Base-by-base conservation (phyloP, 2,888 invertebrate species). In the Acanthosepion esculentum region DNA sequence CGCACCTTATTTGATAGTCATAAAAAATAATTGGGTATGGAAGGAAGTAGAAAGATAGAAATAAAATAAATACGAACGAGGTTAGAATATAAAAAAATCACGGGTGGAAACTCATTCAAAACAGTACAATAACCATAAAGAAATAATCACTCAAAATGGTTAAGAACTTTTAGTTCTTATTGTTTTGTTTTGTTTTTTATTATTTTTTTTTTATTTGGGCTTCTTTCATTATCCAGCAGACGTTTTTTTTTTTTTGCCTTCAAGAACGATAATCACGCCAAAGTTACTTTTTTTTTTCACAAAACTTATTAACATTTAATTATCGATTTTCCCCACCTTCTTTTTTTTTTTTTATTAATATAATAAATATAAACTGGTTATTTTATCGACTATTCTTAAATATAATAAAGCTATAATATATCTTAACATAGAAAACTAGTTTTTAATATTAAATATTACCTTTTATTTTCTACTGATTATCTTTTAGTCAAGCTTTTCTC, bases 191-290 rank as follows among this genome's bases (percentile, higher is more conserved):
- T 41, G 1, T 41, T 41, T 41, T 1, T 41, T 41, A 41, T 41
- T 41, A 41, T 41, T 41, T 1, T 41, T 41, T 23, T 7, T 26
- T 59, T 20, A 5, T 59, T 20, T 23, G 0, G 4, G 6, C 26
- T 59, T 59, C 59, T 78, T 78, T 78, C 78, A 78, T n/a, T 10
- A n/a, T 12, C 2, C 15, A n/a, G 78, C 78, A 78, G 78, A 78
- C 78, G 33, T 15, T 78, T 78, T 10, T 15, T 78, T 78, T 10
- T 59, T 29, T 15, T 93, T 18, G 29, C n/a, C 8, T 50, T 53
- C 93, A 93, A 93, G 93, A 50, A 93, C 93, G 93, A 93, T 53
- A 93, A 93, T 93, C 93, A 33, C 29, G 10, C 53, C 48, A 48
- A 48, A 50, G 33, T 93, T 93, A 48, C 53, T 78, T 78, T n/a